Percentiles rank a stretch among this genome's conserved stretches.
These are phyloP conservation scores for Haliaeetus leucogaster DNA, from an alignment of 2,113 vertebrate species.

Conservation along the genomic window DNA sequence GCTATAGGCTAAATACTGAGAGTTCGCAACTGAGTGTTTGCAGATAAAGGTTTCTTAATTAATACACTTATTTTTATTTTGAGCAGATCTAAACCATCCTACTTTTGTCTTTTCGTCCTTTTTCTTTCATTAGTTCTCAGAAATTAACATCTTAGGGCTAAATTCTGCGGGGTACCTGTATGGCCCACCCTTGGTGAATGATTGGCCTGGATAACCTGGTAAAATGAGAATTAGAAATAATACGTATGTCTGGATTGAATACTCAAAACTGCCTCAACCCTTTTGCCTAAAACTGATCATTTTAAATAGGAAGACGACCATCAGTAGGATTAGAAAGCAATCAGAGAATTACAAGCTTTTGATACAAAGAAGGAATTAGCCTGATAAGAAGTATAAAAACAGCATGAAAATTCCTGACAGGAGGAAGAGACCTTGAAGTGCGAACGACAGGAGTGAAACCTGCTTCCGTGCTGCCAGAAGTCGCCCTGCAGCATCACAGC, in stretches of 20 bases:
- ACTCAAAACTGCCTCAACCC: not conserved
- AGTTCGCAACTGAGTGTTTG: not conserved
- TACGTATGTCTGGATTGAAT: not conserved
- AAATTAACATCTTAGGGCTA: not conserved
- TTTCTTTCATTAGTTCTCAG: not conserved
- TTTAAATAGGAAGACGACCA: not conserved
- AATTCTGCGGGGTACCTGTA: not conserved
- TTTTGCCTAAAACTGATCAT: not conserved
- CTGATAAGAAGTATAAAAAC: not conserved
- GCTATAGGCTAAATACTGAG: not conserved
- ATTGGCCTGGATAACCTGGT: not conserved
- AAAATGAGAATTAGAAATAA: not conserved
- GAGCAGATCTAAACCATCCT: not conserved
- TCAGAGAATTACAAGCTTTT: not conserved
- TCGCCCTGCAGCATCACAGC: fast-evolving
- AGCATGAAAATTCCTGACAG: not conserved
- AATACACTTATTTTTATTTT: not conserved
- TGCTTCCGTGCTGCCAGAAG: not conserved
- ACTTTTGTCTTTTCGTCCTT: not conserved
- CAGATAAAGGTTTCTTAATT: not conserved
- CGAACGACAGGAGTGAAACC: not conserved
- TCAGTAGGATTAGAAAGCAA: not conserved
- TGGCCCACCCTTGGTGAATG: not conserved
- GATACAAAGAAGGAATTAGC: not conserved
- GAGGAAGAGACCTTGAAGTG: not conserved